A percentile compares a stretch with the other conserved stretches of the same genome.
Evolutionary conservation across 2,888 invertebrate species (phyloP).

Genomic region (Metacarcinus magister): DNA sequence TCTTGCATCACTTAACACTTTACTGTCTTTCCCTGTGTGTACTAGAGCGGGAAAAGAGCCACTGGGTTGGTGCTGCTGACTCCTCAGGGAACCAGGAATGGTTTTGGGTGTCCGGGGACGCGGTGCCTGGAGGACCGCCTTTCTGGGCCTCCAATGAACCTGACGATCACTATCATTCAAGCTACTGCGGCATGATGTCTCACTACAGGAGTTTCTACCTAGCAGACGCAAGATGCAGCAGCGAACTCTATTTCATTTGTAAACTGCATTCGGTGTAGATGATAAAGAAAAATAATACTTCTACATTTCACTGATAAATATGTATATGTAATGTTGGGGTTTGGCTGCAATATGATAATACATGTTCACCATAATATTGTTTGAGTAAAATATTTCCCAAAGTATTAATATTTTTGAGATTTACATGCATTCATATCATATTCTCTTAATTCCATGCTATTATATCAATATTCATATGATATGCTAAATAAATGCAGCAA

Average conservation of each 20-base stretch:
- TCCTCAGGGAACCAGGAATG: conserved; percentile 63
- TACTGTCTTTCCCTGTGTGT: neutral
- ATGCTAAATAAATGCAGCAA: no score
- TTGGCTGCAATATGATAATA: neutral
- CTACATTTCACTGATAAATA: neutral
- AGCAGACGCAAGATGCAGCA: conserved; percentile 34
- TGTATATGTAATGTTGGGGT: neutral
- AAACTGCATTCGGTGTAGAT: conserved; percentile 37
- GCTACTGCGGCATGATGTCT: conserved; percentile 61
- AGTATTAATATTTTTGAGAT: neutral
- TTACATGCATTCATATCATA: neutral
- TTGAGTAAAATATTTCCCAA: neutral
- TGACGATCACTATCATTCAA: neutral
- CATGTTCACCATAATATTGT: neutral
- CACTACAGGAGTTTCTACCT: conserved; percentile 56
- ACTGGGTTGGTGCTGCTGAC: conserved; percentile 69
- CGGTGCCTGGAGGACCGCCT: conserved; percentile 67
- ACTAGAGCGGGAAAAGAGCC: conserved; percentile 40
- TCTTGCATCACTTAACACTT: neutral
- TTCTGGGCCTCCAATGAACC: conserved; percentile 68
- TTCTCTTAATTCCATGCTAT: neutral
- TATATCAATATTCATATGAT: neutral
- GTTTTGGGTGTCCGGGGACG: conserved; percentile 62
- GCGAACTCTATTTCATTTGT: conserved; percentile 39
- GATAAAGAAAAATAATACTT: neutral